Evolutionary conservation across 2,113 vertebrate genomes (phyloP).

Genomic region (Pteruthius melanotis): DNA sequence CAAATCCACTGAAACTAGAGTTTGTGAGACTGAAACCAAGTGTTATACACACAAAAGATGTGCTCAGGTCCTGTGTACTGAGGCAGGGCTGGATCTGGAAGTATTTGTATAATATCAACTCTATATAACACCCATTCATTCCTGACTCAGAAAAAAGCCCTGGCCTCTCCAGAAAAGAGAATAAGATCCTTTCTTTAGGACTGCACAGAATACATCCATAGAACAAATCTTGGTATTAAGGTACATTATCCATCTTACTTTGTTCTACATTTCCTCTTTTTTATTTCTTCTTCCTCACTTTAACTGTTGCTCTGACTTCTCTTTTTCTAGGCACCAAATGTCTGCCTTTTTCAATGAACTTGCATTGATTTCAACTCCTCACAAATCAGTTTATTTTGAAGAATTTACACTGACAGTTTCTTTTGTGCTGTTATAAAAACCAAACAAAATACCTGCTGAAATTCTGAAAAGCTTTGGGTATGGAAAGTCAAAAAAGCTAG

Average conservation of each 20-base stretch:
- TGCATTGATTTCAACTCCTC: background rate
- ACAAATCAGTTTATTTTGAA: background rate
- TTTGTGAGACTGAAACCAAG: background rate
- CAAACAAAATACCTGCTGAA: background rate
- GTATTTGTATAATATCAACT: background rate
- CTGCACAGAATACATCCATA: background rate
- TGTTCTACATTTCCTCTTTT: background rate
- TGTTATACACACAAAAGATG: accelerated
- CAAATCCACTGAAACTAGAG: background rate
- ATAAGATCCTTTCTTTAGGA: background rate
- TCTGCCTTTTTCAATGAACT: background rate
- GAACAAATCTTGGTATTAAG: background rate
- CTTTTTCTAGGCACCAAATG: background rate
- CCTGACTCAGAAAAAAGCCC: background rate
- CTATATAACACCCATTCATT: background rate
- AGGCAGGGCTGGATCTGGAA: background rate
- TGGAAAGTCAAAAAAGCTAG: background rate
- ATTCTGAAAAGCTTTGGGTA: background rate
- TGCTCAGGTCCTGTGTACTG: background rate
- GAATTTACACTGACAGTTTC: background rate
- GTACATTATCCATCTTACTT: background rate
- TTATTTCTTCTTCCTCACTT: background rate
- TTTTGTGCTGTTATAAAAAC: background rate
- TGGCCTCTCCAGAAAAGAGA: background rate
- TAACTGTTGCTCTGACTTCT: background rate